A percentile compares a stretch with the other conserved stretches of the same genome.
Conservation (phyloP, 2,888 invertebrate species). For the Aethes cnicana region DNA sequence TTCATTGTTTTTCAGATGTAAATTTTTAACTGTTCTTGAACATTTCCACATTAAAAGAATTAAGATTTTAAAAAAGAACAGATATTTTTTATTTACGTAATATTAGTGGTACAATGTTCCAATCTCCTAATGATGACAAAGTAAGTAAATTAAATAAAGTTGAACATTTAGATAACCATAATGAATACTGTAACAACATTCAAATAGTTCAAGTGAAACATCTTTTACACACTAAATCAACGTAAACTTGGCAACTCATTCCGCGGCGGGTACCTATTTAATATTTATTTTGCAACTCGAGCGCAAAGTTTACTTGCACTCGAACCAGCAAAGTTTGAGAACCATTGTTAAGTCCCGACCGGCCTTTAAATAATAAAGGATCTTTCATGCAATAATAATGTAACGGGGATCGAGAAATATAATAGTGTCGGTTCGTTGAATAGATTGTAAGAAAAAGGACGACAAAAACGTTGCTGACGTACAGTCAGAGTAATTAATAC, state of each 20-base stretch:
- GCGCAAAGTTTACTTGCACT: slow-evolving; percentile 15
- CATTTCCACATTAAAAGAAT: no score
- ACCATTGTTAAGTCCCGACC: slow-evolving; percentile 19
- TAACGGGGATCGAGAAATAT: slow-evolving; percentile 4
- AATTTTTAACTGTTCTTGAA: no score
- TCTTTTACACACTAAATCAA: slow-evolving; percentile 16
- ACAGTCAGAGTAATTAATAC: neutral
- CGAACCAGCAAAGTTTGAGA: slow-evolving; percentile 28
- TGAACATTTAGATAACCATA: no score
- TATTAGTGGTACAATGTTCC: no score
- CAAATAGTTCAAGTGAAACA: slow-evolving; percentile 11
- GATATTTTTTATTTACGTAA: no score
- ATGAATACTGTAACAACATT: no score
- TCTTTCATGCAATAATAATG: slow-evolving; percentile 19
- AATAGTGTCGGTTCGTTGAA: slow-evolving; percentile 4
- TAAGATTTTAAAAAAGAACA: no score
- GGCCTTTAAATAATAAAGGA: slow-evolving; percentile 29
- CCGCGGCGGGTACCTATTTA: slow-evolving; percentile 20
- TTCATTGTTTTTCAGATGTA: no score
- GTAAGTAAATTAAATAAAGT: no score
- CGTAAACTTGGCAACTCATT: slow-evolving; percentile 20
- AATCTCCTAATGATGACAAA: neutral
- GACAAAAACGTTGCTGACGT: neutral
- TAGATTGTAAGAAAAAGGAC: neutral
- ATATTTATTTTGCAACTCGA: slow-evolving; percentile 26